Base-by-base conservation (phyloP, 2,888 invertebrate genomes). In the Acrobasis suavella region DNA sequence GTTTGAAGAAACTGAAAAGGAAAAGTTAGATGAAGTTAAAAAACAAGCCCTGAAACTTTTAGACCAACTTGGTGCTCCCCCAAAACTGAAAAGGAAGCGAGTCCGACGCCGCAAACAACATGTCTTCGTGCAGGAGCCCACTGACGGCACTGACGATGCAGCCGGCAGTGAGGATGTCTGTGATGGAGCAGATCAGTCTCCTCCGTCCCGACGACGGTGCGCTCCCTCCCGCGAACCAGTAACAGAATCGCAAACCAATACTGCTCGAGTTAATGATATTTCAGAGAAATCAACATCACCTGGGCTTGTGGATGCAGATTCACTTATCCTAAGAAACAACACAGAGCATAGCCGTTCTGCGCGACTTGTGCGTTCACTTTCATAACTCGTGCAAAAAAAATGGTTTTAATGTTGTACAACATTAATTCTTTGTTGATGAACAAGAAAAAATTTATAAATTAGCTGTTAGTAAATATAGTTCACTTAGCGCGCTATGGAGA, bases 31-130 rank as follows among this genome's bases (percentile, higher is more conserved):
- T 39, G 56, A 39, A 56, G 17, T 17, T 10, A 56, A 56, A 56
- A 39, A 38, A 39, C 42, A 56, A 42, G 56, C 56, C 16, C 42
- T 56, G 10, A 42, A 56, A 42, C 39, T 56, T 6, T 16, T 56
- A 9, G 56, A 56, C 16, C 9, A 39, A 7, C 16, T 39, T 5
- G 39, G n/a, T 16, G 12, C 14, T 12, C 39, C 39, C 12, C 5
- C 7, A 9, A 56, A 56, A 14, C 39, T 17, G 9, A 56, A 42
- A 17, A 56, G 56, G 17, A 56, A 56, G 56, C 56, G 56, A 42
- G 56, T 56, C 8, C 39, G 56, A 1, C 56, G 56, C 6, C 56
- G 56, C 39, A 56, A 56, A 12, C 39, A 9, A 12, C 12, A 17
- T 6, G 3, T 14, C 17, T 16, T n/a, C 14, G 14, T 46, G 14